Conservation (phyloP, 2,113 vertebrate genomes). For the Gobio gobio region DNA sequence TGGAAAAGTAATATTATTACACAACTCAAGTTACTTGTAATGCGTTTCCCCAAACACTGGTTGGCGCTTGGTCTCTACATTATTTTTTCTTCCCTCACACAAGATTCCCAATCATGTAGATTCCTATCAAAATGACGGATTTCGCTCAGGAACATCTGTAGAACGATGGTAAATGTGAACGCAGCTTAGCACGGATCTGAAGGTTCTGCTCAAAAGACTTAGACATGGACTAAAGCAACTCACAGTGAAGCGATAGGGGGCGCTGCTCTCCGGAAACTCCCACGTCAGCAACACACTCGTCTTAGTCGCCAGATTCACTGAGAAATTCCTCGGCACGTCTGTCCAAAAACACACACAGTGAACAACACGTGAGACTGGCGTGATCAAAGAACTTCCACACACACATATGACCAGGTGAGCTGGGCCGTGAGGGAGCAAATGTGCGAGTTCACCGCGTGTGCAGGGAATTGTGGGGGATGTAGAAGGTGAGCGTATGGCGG, state of each 20-base stretch:
- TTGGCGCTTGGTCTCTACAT: no score
- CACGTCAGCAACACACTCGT: conserved; percentile 94
- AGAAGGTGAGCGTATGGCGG: conserved; percentile 67
- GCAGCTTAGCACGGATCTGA: no score
- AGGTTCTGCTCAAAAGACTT: no score
- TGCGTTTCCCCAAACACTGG: no score
- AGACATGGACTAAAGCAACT: conserved; percentile 39
- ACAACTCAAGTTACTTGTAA: no score
- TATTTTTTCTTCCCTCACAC: no score
- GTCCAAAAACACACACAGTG: conserved; percentile 58
- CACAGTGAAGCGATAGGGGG: conserved; percentile 90
- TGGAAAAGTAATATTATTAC: no score
- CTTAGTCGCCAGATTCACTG: conserved; percentile 94
- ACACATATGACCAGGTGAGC: not conserved
- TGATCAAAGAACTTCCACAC: not conserved
- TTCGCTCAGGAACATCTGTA: no score
- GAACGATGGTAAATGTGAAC: no score
- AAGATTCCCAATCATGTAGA: no score
- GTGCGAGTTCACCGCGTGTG: not conserved
- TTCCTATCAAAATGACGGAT: no score
- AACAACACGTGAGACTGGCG: not conserved
- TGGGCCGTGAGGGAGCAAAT: not conserved
- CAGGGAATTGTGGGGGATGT: conserved; percentile 63
- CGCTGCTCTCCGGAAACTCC: conserved; percentile 94
- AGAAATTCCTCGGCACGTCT: conserved; percentile 99